Conservation (phyloP, 2,113 vertebrate species). For the Cheirogaleus medius region DNA sequence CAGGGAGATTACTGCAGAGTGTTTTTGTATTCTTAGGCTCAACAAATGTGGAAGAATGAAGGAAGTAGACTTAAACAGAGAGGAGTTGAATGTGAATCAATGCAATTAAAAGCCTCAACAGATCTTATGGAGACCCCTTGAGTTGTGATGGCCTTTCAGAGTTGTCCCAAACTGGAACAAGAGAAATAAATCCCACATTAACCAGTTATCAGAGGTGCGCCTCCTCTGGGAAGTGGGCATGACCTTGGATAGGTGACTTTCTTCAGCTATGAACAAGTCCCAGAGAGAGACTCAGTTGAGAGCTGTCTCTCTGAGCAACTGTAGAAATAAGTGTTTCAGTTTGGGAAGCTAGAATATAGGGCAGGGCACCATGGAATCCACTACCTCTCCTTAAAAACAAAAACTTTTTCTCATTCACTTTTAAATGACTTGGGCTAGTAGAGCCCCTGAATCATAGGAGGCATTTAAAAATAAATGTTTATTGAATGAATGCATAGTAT, state of each 20-base stretch:
- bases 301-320: not conserved
- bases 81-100: not conserved
- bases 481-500: slow-evolving; percentile 68
- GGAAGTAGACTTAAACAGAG: not conserved
- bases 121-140: not conserved
- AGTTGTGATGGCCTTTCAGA: not conserved
- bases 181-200: not conserved
- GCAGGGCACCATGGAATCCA: not conserved
- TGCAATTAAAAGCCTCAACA: not conserved
- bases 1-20: not conserved
- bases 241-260: not conserved
- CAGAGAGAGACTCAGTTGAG: not conserved
- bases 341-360: not conserved
- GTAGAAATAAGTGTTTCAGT: not conserved
- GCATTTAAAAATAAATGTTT: slow-evolving; percentile 70
- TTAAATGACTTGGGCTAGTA: not conserved
- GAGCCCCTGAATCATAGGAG: slow-evolving; percentile 47
- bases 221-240: not conserved
- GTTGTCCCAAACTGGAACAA: not conserved
- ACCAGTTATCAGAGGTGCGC: not conserved
- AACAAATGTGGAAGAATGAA: not conserved
- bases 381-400: not conserved
- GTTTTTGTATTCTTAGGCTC: not conserved
- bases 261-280: not conserved
- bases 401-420: slow-evolving; percentile 53